phyloP scores from a whole-genome alignment of 2,888 invertebrate species.

The Nymphalis polychloros region DNA sequence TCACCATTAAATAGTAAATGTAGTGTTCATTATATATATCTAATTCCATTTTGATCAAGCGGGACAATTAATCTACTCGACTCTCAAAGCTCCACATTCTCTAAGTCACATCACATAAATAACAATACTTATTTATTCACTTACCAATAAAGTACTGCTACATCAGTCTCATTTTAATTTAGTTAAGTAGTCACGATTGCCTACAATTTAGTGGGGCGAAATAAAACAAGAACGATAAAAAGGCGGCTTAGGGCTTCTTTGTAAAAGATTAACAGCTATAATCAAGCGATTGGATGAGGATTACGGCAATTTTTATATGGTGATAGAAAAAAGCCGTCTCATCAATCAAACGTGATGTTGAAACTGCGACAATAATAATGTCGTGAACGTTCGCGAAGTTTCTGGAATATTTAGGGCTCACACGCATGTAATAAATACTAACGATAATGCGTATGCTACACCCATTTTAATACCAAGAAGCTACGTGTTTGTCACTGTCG shows the following conservation, averaged over 20 bases:
- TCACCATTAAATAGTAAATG: no score
- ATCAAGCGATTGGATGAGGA: conserved; percentile 76
- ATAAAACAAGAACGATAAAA: conserved; percentile 72
- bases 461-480: conserved; percentile 36
- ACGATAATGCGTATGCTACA: conserved; percentile 50
- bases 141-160: conserved; percentile 31
- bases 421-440: conserved; percentile 54
- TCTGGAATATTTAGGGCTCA: conserved; percentile 43
- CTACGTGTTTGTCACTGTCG: conserved; percentile 43
- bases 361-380: conserved; percentile 65
- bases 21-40: background rate
- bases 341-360: conserved; percentile 59
- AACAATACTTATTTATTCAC: conserved; percentile 18
- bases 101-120: conserved; percentile 8
- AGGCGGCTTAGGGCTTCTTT: conserved; percentile 59
- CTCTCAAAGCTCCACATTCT: conserved; percentile 1
- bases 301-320: conserved; percentile 75
- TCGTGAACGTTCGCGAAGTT: conserved; percentile 50
- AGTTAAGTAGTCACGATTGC: conserved; percentile 70
- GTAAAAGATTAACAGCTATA: conserved; percentile 75
- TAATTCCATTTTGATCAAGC: background rate
- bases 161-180: conserved; percentile 62
- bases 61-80: background rate
- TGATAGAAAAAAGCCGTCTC: conserved; percentile 35
- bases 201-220: conserved; percentile 62